Conservation (phyloP, 2,888 invertebrate species). For the Nasonovia ribisnigri region DNA sequence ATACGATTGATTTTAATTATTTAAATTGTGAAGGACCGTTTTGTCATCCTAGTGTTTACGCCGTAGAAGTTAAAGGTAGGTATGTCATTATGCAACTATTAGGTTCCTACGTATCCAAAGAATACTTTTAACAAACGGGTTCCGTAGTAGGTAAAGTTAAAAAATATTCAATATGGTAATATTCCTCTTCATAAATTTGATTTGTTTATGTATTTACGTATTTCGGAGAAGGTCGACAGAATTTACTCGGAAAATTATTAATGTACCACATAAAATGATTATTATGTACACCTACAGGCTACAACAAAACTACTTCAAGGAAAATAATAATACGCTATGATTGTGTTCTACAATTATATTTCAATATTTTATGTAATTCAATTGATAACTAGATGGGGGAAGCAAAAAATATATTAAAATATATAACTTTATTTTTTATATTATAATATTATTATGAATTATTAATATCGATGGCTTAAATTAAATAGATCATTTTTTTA, state of each 20-base stretch:
- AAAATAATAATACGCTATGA: background rate
- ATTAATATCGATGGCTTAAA: background rate
- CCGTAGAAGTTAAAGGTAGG: background rate
- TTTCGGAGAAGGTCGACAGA: background rate
- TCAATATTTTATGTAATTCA: constrained; percentile 35
- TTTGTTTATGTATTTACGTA: background rate
- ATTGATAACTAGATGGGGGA: constrained; percentile 55
- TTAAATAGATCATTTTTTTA: constrained; percentile 24
- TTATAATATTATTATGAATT: background rate
- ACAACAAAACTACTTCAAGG: background rate
- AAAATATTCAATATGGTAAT: constrained; percentile 23
- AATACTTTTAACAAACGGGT: background rate
- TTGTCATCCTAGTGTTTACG: background rate
- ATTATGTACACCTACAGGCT: background rate
- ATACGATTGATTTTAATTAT: background rate
- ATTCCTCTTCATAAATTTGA: background rate
- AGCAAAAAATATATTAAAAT: constrained; percentile 24
- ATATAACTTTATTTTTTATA: constrained; percentile 39
- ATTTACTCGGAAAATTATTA: background rate
- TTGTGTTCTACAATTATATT: background rate
- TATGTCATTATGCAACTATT: background rate
- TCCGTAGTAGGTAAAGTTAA: background rate
- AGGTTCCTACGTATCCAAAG: background rate
- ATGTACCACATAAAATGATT: background rate
- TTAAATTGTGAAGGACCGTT: background rate